These are phyloP conservation scores for Galagoides demidoff DNA, from an alignment of 2,797 vertebrate genomes.

Conservation along the genomic window DNA sequence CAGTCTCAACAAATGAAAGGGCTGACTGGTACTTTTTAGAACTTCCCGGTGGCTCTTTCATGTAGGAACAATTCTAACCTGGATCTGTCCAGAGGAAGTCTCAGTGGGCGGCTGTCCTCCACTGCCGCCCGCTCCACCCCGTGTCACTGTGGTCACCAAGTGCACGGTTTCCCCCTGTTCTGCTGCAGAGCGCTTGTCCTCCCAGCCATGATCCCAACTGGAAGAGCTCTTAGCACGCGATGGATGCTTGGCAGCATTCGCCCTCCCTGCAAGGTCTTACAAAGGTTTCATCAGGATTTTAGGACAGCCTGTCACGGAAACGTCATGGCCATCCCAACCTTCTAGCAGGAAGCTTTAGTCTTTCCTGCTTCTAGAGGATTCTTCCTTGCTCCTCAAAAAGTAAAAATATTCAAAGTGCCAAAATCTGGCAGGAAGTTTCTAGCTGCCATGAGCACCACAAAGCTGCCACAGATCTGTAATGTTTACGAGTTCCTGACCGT, in stretches of 20 bases:
- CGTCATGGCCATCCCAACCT: rapidly evolving
- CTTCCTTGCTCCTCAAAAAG: neutral
- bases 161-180: rapidly evolving
- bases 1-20: neutral
- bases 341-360: neutral
- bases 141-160: neutral
- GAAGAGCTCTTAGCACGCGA: neutral
- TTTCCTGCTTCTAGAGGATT: rapidly evolving
- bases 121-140: too few relatives aligned
- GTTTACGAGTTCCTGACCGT: rapidly evolving
- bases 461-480: rapidly evolving
- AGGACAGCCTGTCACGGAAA: rapidly evolving
- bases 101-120: too few relatives aligned
- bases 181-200: neutral
- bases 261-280: neutral
- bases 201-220: rapidly evolving
- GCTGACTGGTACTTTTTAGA: neutral
- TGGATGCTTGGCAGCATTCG: rapidly evolving
- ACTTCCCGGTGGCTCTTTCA: neutral
- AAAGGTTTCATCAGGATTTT: neutral
- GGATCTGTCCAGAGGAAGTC: neutral
- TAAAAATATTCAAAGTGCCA: neutral
- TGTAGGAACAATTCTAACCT: neutral
- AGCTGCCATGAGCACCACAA: rapidly evolving
- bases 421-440: neutral